phyloP scores from a whole-genome alignment of 2,888 invertebrate species.

The Mimachlamys varia region DNA sequence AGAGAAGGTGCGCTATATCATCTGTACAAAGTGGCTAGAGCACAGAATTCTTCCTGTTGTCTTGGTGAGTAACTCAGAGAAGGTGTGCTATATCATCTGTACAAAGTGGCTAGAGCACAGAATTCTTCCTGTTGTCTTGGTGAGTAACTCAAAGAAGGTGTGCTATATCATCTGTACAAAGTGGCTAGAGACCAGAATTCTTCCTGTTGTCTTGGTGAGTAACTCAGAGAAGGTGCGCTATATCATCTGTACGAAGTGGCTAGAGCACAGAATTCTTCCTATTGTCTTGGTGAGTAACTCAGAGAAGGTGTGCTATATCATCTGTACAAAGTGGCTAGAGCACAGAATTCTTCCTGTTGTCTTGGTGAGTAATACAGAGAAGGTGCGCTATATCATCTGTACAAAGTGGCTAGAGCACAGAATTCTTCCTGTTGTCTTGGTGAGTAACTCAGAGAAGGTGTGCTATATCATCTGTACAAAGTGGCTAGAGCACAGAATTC shows the following conservation, averaged over 20 bases:
- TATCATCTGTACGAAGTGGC: conserved; percentile 62
- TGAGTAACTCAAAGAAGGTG: conserved; percentile 62
- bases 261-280: conserved; percentile 87
- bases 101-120: conserved; percentile 91
- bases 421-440: conserved; percentile 59
- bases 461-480: conserved; percentile 88
- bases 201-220: conserved; percentile 87
- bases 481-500: conserved; percentile 86
- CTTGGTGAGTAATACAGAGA: conserved; percentile 70
- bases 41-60: conserved; percentile 87
- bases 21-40: conserved; percentile 91
- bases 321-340: conserved; percentile 84
- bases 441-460: too few species aligned
- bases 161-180: not conserved
- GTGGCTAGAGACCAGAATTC: conserved; percentile 85
- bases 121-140: conserved; percentile 85
- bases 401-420: not conserved
- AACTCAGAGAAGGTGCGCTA: too few species aligned
- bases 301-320: too few species aligned
- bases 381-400: not conserved
- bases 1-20: conserved; percentile 90
- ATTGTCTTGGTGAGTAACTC: conserved; percentile 78
- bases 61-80: conserved; percentile 87
- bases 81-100: conserved; percentile 91
- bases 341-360: conserved; percentile 84